phyloP scores from a whole-genome alignment of 2,888 invertebrate genomes.

The Lasioglossum figueresi region DNA sequence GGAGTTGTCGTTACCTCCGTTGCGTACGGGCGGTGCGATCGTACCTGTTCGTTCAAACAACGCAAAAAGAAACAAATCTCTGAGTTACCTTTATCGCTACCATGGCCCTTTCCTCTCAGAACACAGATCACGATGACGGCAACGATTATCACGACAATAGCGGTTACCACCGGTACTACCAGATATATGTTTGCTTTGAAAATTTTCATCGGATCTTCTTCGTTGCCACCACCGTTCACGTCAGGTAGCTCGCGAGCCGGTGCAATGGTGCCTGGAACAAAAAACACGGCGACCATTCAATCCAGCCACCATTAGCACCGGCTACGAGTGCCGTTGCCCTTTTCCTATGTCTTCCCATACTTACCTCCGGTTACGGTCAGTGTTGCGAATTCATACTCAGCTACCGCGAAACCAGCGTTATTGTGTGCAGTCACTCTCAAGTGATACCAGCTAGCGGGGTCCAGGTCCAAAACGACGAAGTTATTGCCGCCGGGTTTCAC shows the following conservation, averaged over 20 bases:
- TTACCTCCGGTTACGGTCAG: conserved; percentile 97
- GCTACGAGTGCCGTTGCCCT: conserved; percentile 67
- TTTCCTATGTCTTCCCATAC: conserved; percentile 71
- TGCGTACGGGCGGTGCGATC: conserved; percentile 90
- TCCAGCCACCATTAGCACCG: conserved; percentile 81
- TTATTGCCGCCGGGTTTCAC: conserved; percentile 96
- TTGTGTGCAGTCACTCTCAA: conserved; percentile 96
- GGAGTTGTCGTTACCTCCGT: conserved; percentile 83
- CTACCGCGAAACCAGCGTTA: conserved; percentile 97
- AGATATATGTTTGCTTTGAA: conserved; percentile 96
- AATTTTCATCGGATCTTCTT: conserved; percentile 93
- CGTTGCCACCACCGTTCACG: conserved; percentile 85
- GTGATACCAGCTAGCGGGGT: conserved; percentile 97
- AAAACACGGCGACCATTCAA: conserved; percentile 71
- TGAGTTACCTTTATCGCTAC: conserved; percentile 88
- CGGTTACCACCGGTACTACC: conserved; percentile 96
- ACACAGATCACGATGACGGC: conserved; percentile 97
- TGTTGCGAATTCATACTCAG: conserved; percentile 97
- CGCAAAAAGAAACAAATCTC: conserved; percentile 75
- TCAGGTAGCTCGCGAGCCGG: conserved; percentile 93
- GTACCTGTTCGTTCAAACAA: conserved; percentile 86
- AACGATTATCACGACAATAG: conserved; percentile 95
- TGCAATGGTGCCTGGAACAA: conserved; percentile 97
- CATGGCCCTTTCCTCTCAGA: conserved; percentile 93
- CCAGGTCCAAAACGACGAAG: conserved; percentile 95